Evolutionary conservation across 2,797 vertebrate genomes (phyloP), one percentile per base, ranked within the genome.

Genomic region (Myotis daubentonii): DNA sequence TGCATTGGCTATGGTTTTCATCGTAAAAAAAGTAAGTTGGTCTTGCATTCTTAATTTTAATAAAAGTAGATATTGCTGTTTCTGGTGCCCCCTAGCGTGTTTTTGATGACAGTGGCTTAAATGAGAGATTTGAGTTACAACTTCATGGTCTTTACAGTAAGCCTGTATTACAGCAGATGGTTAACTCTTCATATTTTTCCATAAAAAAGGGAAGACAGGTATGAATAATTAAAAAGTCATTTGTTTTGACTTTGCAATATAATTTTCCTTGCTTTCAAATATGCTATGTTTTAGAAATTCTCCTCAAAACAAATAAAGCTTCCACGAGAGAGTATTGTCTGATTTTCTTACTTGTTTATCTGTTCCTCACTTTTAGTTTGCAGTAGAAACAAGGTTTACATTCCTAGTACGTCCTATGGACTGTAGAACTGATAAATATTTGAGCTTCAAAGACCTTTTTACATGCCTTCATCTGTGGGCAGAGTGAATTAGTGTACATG

Each of bases 81-180:
- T 94, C 28, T 95, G 88, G 94, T 96, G 92, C 94, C 96, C 97
- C 97, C 94, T 96, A 96, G 95, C 94, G 96, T 70, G 44, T 53
- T 13, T 5, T 1, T 1, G 60, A 30, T 87, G 96, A 5, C 51
- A 93, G 65, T 91, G 33, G 19, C 65, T 86, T 75, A 84, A 86
- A 30, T 19, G 20, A 68, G 44, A 91, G 22, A 51, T 49, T 38
- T 5, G 53, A 68, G n/a, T 86, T 89, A 57, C 20, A 60, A 8
- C 33, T 81, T 82, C 33, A 8, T 84, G 70, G 47, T 76, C 36
- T 90, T 95, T 79, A 47, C 41, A 38, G 6, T 44, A 41, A 85
- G 30, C 38, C 33, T 89, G 25, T 68, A 9, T 70, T 93, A 62
- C 15, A 62, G 15, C 20, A 51, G 3, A 23, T 25, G 41, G 30